Percentiles rank a stretch among this genome's conserved stretches.
These are phyloP conservation scores for Glyphotaelius pellucidus DNA, from an alignment of 2,888 invertebrate species.

Conservation along the genomic window DNA sequence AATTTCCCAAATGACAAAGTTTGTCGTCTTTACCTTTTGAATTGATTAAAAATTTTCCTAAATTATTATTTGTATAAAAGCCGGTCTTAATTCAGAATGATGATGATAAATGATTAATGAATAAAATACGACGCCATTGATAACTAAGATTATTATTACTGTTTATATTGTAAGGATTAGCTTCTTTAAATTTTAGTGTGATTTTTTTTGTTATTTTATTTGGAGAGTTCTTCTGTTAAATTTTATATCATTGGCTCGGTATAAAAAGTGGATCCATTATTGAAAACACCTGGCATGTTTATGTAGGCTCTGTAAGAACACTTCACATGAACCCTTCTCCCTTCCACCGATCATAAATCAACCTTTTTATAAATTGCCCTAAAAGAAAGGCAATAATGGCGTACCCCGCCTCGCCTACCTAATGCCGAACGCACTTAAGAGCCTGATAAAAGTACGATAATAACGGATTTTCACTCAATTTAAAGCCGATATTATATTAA, in stretches of 20 bases:
- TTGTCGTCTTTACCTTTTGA: too few species aligned
- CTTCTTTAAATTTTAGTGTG: too few species aligned
- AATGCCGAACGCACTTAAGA: slow-evolving; percentile 3
- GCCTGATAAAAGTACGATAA: neutral
- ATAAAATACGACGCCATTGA: too few species aligned
- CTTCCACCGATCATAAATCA: slow-evolving; percentile 40
- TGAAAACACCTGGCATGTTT: slow-evolving; percentile 46
- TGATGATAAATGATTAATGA: too few species aligned
- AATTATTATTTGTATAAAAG: too few species aligned
- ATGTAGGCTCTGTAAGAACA: slow-evolving; percentile 34
- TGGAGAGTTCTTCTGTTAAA: neutral
- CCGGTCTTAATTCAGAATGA: too few species aligned
- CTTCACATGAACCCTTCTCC: slow-evolving; percentile 41
- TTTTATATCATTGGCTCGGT: neutral
- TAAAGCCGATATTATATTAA: neutral
- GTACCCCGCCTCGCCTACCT: slow-evolving; percentile 6
- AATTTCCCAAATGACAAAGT: too few species aligned
- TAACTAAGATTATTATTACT: too few species aligned
- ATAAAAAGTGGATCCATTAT: slow-evolving; percentile 42
- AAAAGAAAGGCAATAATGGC: slow-evolving; percentile 40
- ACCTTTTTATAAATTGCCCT: slow-evolving; percentile 31
- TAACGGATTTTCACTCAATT: neutral
- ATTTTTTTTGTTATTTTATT: neutral
- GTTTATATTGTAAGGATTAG: too few species aligned
- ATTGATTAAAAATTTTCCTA: too few species aligned